A percentile compares a stretch with the other conserved stretches of the same genome.
Conservation (phyloP, 2,113 vertebrate genomes). For the Lycocorax pyrrhopterus region DNA sequence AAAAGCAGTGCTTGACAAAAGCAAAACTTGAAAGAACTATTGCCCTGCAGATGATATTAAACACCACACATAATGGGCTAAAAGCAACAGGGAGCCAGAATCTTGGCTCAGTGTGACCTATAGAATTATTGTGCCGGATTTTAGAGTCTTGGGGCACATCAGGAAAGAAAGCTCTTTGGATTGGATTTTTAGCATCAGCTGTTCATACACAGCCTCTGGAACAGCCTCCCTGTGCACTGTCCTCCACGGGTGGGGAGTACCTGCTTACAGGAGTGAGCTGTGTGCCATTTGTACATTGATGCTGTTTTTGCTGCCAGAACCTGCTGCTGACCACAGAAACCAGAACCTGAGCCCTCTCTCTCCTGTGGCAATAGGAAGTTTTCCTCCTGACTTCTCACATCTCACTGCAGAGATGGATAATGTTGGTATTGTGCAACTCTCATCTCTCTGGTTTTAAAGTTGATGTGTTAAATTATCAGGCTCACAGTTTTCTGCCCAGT, state of each 20-base stretch:
- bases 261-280: background rate
- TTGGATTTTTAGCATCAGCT: background rate
- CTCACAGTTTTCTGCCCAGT: background rate
- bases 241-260: background rate
- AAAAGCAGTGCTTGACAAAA: constrained; percentile 2
- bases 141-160: background rate
- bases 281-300: background rate
- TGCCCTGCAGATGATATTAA: background rate
- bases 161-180: background rate
- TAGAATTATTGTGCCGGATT: background rate
- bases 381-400: background rate
- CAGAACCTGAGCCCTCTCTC: background rate
- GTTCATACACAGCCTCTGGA: background rate
- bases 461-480: background rate
- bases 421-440: background rate
- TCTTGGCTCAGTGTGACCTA: background rate
- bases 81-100: background rate
- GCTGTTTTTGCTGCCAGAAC: background rate
- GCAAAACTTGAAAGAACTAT: background rate
- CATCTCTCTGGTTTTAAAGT: background rate
- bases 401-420: background rate
- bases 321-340: background rate
- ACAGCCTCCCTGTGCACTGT: fast-evolving
- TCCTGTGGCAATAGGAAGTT: background rate
- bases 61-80: background rate